Base-by-base conservation (phyloP, 2,888 invertebrate species). In the Amorpha juglandis region DNA sequence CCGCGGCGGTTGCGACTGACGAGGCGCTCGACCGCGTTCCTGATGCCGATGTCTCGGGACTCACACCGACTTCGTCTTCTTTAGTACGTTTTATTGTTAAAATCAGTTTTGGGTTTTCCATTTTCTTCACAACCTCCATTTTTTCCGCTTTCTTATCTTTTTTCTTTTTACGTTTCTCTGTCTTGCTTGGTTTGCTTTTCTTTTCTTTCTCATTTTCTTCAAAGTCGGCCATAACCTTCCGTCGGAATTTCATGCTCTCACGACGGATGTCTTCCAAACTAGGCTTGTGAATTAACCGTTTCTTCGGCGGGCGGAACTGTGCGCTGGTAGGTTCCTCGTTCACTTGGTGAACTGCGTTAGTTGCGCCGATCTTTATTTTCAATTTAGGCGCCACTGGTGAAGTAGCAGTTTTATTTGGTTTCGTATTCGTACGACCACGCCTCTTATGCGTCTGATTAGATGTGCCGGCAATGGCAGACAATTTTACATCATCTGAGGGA, bases 181-280 rank as follows among this genome's bases (percentile, higher is more conserved):
- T 87, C 68, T 90, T 91, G 67, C 76, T 83, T 67, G 89, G 82
- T 83, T 91, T 89, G 75, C 82, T 83, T 73, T 92, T 89, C 72
- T 94, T 92, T 16, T 89, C 88, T 73, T 94, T 94, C 74, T 96
- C 96, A 72, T 95, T 95, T 75, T 95, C 96, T 68, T 96, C 96
- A 79, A 97, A 97, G 79, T 96, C 96, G 6, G 97, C 97, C 96
- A 97, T 97, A 3, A 98, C 96, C 94, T 95, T 95, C 71, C 96
- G 95, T 16, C 98, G 94, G 86, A 95, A 98, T 81, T 97, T 97
- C 98, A 98, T 98, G 76, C 96, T 97, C 78, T 98, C 97, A 1
- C 97, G 95, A 70, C 96, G 96, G 63, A 97, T 88, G 79, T 97
- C 97, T 86, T 98, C 97, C 71, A 97, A 95, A 70, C 96, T 96